Evolutionary conservation across 2,797 vertebrate genomes (phyloP), one percentile per base, ranked within the genome.

Genomic region (Pangasius mekongensis): DNA sequence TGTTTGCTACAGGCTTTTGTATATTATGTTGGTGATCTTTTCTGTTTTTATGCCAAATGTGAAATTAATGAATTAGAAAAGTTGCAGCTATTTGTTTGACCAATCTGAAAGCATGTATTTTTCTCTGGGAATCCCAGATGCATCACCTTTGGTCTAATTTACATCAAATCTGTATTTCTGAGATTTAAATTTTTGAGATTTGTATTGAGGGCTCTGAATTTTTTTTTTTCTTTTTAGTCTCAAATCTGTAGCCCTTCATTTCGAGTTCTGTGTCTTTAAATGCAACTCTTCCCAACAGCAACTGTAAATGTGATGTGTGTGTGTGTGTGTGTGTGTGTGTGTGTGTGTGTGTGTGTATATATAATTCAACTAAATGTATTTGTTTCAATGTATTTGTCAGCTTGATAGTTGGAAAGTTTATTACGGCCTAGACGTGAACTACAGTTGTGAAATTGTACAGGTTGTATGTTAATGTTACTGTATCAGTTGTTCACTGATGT

Each of bases 401-500:
- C 9, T 64, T 64, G 9, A 74, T 47, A 74, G 1, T 47, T 47
- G 18, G 33, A 30, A 30, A 30, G 13, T 67, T 67, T 67, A 13
- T 67, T 67, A 16, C 14, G 18, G 5, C 14, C 11, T 5, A 16
- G 30, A 64, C 62, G 7, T 64, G 62, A 33, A 33, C 66, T 67
- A 33, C 66, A 5, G 66, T 14, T 30, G 11, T 64, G 24, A 64
- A 18, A 20, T 39, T 39, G 71, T 24, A 54, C 64, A 39, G 24
- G 67, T 87, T 82, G 67, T 47, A 52, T 81, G 87, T 74, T 76
- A 58, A 20, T 80, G 62, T 77, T 82, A 83, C 30, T 87, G 69
- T 77, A 24, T 78, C 69, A 62, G 49, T 56, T 43, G 76, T 77
- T 89, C 18, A 89, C 83, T 77, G 69, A 85, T 86, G 71, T 83